phyloP scores from a whole-genome alignment of 2,888 invertebrate genomes.

The Leucania comma region DNA sequence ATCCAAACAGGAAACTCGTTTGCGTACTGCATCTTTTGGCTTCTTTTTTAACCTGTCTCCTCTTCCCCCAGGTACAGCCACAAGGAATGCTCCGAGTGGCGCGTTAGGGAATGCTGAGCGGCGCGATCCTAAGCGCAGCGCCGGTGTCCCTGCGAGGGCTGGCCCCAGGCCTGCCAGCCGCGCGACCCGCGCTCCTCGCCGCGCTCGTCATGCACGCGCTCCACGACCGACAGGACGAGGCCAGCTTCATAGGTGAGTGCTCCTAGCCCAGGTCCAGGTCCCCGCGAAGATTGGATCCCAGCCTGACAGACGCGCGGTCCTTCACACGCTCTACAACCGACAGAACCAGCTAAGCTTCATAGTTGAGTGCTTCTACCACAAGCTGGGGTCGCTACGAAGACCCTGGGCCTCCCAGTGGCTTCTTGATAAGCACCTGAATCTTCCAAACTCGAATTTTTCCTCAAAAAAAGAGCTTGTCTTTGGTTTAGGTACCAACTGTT shows the following conservation, averaged over 20 bases:
- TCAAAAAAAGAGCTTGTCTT: too few species aligned
- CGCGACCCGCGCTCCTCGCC: slow-evolving; percentile 90
- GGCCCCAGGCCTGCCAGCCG: slow-evolving; percentile 91
- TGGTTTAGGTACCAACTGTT: too few species aligned
- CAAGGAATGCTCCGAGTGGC: slow-evolving; percentile 65
- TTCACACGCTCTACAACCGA: neutral
- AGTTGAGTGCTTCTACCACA: neutral
- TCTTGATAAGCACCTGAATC: too few species aligned
- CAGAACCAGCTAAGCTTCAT: neutral
- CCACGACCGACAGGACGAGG: slow-evolving; percentile 89
- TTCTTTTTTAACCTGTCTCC: neutral
- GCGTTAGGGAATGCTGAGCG: slow-evolving; percentile 87
- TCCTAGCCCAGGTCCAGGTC: neutral
- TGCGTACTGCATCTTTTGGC: neutral
- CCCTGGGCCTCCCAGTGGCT: too few species aligned
- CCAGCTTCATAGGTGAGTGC: slow-evolving; percentile 92
- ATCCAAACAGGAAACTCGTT: too few species aligned
- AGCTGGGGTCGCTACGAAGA: too few species aligned
- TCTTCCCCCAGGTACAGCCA: slow-evolving; percentile 29
- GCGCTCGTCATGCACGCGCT: slow-evolving; percentile 89
- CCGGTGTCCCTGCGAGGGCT: slow-evolving; percentile 91
- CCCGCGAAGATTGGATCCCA: neutral
- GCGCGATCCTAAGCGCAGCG: slow-evolving; percentile 89
- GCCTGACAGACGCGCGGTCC: neutral
- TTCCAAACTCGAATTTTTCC: too few species aligned